Conservation (phyloP, 2,888 invertebrate species). For the Unio delphinus region DNA sequence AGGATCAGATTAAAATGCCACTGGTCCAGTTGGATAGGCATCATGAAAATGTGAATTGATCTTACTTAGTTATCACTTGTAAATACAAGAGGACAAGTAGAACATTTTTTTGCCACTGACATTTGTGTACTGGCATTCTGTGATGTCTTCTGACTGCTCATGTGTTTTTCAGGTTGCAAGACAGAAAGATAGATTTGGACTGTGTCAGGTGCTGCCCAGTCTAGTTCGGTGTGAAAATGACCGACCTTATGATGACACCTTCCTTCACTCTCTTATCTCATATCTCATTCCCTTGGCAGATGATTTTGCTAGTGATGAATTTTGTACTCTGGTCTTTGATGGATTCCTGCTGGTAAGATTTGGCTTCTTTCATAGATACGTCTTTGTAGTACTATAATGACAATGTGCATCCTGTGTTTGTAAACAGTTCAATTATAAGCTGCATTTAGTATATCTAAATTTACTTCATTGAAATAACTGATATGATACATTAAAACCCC, state of each 20-base stretch:
- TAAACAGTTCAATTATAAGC: too few relatives aligned
- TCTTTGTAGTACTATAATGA: too few relatives aligned
- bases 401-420: too few relatives aligned
- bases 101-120: background rate
- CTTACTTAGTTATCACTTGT: background rate
- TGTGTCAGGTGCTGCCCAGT: constrained; percentile 87
- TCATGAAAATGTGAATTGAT: background rate
- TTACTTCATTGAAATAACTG: too few relatives aligned
- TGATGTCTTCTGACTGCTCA: background rate
- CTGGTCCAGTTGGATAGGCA: background rate
- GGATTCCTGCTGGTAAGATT: constrained; percentile 86
- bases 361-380: background rate
- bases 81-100: background rate
- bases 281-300: constrained; percentile 90
- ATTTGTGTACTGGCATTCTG: background rate
- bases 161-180: constrained; percentile 75
- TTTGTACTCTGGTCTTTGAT: constrained; percentile 95
- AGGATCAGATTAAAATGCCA: background rate
- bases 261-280: constrained; percentile 90
- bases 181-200: constrained; percentile 84
- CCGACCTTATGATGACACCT: constrained; percentile 94
- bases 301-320: constrained; percentile 93
- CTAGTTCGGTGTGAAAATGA: constrained; percentile 90
- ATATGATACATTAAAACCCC: too few relatives aligned
- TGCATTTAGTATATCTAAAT: too few relatives aligned